A percentile compares a stretch with the other conserved stretches of the same genome.
Conservation (phyloP, 2,888 invertebrate species). For the Willowsia nigromaculata region DNA sequence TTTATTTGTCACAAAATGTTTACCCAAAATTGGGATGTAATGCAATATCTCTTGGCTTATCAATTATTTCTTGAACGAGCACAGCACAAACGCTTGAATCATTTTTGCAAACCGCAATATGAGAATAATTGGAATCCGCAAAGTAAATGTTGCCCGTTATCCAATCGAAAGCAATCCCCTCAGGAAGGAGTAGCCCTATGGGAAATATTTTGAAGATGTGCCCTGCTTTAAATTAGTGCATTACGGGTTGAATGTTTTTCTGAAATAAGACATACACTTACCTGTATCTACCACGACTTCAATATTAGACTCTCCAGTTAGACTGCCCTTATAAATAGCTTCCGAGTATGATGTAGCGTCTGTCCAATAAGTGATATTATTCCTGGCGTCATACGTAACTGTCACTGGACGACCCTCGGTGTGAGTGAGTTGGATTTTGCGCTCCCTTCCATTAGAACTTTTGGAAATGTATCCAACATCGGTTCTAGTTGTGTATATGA, state of each 20-base stretch:
- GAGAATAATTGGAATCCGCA: constrained; percentile 86
- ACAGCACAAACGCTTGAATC: constrained; percentile 86
- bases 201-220: neutral
- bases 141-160: constrained; percentile 90
- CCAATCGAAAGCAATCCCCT: constrained; percentile 89
- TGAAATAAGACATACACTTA: constrained; percentile 19
- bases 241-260: neutral
- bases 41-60: constrained; percentile 86
- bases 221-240: neutral
- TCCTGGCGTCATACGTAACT: constrained; percentile 85
- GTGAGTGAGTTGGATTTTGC: constrained; percentile 22
- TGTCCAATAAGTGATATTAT: constrained; percentile 88
- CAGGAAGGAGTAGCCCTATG: constrained; percentile 86
- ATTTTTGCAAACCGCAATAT: constrained; percentile 88
- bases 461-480: constrained; percentile 43
- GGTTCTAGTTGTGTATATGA: constrained; percentile 48
- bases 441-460: constrained; percentile 36
- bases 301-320: constrained; percentile 82
- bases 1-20: neutral
- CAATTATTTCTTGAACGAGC: constrained; percentile 84
- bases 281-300: constrained; percentile 75
- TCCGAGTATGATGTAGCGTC: constrained; percentile 87
- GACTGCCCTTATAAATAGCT: constrained; percentile 85
- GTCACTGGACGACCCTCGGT: constrained; percentile 85
- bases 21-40: constrained; percentile 86